These are phyloP conservation scores for Diabrotica undecimpunctata DNA, from an alignment of 1,140 invertebrate genomes.

Conservation along the genomic window DNA sequence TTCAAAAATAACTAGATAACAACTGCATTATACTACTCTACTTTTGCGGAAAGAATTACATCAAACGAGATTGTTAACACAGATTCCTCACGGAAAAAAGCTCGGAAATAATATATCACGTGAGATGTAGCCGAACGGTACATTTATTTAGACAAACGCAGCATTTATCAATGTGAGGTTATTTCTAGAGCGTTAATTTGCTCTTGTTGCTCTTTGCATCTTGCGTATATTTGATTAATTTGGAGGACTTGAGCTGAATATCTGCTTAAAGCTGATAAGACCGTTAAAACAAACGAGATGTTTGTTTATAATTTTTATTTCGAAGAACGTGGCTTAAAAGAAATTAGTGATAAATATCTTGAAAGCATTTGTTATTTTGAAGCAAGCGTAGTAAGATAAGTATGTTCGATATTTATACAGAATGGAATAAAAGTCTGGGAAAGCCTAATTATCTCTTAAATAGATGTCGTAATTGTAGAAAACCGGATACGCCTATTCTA, in stretches of 20 bases:
- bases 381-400: too few relatives aligned
- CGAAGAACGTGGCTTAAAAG: too few relatives aligned
- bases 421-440: too few relatives aligned
- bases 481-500: too few relatives aligned
- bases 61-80: background rate
- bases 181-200: conserved; percentile 13
- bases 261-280: too few relatives aligned
- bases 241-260: background rate
- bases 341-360: too few relatives aligned
- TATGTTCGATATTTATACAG: too few relatives aligned
- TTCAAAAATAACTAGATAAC: background rate
- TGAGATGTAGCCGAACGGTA: conserved; percentile 28
- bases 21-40: background rate
- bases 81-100: background rate
- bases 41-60: background rate
- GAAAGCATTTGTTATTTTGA: too few relatives aligned
- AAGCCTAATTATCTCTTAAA: too few relatives aligned
- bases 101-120: conserved; percentile 35
- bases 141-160: conserved; percentile 35
- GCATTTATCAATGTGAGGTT: conserved; percentile 30
- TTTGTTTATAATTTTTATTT: too few relatives aligned
- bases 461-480: too few relatives aligned
- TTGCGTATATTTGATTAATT: background rate
- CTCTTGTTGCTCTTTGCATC: background rate
- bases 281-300: too few relatives aligned